These are phyloP conservation scores for Zaprionus taronus DNA, from an alignment of 1,140 invertebrate species.

Conservation along the genomic window DNA sequence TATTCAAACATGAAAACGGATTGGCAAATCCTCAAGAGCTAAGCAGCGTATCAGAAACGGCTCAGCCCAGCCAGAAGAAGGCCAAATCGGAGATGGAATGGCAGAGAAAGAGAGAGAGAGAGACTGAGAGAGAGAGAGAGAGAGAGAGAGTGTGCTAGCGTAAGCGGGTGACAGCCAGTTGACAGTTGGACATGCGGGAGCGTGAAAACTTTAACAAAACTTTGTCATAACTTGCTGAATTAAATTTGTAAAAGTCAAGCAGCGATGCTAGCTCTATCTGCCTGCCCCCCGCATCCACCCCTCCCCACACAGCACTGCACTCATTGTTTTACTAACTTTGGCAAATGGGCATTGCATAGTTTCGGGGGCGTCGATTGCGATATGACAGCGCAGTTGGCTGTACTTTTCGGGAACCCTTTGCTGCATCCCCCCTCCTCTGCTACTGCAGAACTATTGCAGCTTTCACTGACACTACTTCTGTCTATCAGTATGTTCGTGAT, in stretches of 20 bases:
- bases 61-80: constrained; percentile 44
- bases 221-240: constrained; percentile 74
- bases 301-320: not conserved
- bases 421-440: not conserved
- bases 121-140: not conserved
- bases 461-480: constrained; percentile 40
- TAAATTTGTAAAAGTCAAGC: constrained; percentile 65
- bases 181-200: constrained; percentile 60
- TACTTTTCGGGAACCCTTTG: constrained; percentile 19
- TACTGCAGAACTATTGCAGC: constrained; percentile 26
- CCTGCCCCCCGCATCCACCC: not conserved
- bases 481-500: not conserved
- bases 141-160: not conserved
- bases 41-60: constrained; percentile 73
- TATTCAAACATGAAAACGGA: constrained; percentile 73
- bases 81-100: not conserved
- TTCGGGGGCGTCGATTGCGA: constrained; percentile 46
- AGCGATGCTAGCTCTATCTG: constrained; percentile 40
- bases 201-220: constrained; percentile 65
- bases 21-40: constrained; percentile 76
- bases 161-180: constrained; percentile 41
- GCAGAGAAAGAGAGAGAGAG: not conserved
- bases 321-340: constrained; percentile 33
- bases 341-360: constrained; percentile 53
- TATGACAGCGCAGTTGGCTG: constrained; percentile 49